Evolutionary conservation across 2,888 invertebrate genomes (phyloP), one percentile per base, ranked within the genome.

Genomic region (Coelinius sp.): DNA sequence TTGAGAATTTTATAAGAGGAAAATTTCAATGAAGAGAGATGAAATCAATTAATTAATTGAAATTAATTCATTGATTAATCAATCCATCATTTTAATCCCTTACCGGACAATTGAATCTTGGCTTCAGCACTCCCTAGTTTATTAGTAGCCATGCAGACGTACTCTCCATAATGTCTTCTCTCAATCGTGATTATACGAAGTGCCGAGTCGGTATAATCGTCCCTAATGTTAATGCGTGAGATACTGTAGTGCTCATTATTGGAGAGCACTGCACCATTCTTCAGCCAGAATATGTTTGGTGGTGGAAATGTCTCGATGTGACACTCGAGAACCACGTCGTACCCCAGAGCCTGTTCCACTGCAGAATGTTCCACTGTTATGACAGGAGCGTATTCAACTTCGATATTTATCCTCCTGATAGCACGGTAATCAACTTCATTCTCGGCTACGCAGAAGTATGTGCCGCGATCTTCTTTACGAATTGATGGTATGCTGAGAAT

Each of bases 291-390:
- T 76, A 98, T 96, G 0, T 95, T 95, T 0, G 98, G 97, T 2
- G 96, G 96, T 0, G 98, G 98, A 88, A 97, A 97, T 0, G 97
- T 97, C 85, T 96, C 96, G 12, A 97, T 94, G 86, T 97, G 97
- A 82, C 98, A 98, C 83, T 97, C 97, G 76, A 98, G 87, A 83
- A 97, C 96, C 94, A 97, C 96, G 81, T 97, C 96, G 83, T 96
- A 97, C 85, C 97, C 97, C 10, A 97, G 88, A 0, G 97, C 97
- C 90, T 95, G 92, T 10, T 96, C 96, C 35, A 96, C 88, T 22
- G 96, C 90, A 0, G 96, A 96, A 20, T 94, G 89, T 0, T 95
- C 95, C 10, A 94, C 95, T 0, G 93, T 92, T 56, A 97, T 94
- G 0, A 96, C 95, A 0, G 97, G 97, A 0, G 95, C 91, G 82